A percentile compares a stretch with the other conserved stretches of the same genome.
Conservation (phyloP, 2,888 invertebrate species). For the Trissolcus brochymenae region DNA sequence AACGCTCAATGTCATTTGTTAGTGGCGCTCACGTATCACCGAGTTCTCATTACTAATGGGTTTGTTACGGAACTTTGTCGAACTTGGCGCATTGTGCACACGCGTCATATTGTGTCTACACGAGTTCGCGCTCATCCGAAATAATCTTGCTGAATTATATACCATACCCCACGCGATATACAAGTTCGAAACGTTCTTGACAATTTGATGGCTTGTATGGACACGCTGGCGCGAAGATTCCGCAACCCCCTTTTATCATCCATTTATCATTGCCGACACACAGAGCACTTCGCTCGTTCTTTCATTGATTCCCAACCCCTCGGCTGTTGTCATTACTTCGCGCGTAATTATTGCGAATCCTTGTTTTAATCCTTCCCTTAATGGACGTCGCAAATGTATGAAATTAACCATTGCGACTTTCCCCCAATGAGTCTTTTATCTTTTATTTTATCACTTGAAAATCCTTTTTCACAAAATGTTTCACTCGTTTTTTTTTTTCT, state of each 20-base stretch:
- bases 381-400: conserved; percentile 45
- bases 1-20: conserved; percentile 33
- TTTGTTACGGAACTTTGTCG: conserved; percentile 44
- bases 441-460: not conserved
- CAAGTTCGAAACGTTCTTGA: conserved; percentile 43
- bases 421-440: conserved; percentile 6
- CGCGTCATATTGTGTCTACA: conserved; percentile 23
- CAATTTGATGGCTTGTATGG: conserved; percentile 37
- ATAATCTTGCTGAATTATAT: conserved; percentile 9
- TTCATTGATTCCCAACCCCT: conserved; percentile 44
- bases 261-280: conserved; percentile 56
- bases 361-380: conserved; percentile 35
- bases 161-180: conserved; percentile 13
- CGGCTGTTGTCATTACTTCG: conserved; percentile 37
- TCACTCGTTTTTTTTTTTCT: no score
- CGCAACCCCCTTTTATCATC: conserved; percentile 44
- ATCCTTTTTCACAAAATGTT: no score
- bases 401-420: conserved; percentile 45
- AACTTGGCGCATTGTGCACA: conserved; percentile 40
- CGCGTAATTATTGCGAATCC: conserved; percentile 47
- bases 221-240: not conserved
- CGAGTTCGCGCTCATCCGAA: conserved; percentile 12
- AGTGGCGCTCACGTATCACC: conserved; percentile 16
- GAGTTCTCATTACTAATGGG: conserved; percentile 42
- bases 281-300: conserved; percentile 36